These are phyloP conservation scores for Catharus bicknelli DNA, from an alignment of 2,113 vertebrate species.

Conservation along the genomic window DNA sequence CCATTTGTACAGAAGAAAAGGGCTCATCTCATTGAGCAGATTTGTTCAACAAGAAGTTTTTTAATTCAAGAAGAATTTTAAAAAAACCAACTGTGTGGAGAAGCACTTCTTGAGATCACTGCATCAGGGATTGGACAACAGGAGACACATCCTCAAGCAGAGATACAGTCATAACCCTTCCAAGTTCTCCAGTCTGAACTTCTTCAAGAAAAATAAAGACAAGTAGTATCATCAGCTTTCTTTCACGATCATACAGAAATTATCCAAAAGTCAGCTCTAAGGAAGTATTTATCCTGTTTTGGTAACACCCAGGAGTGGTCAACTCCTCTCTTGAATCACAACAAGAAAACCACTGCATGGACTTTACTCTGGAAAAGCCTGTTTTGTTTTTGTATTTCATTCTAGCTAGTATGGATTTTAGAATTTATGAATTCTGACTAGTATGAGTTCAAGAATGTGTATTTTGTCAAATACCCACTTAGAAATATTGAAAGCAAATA, in stretches of 20 bases:
- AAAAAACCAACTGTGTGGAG: not conserved
- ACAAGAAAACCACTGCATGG: rapidly evolving
- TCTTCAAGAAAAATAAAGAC: not conserved
- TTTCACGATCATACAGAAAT: not conserved
- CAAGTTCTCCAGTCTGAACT: not conserved
- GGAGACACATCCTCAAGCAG: not conserved
- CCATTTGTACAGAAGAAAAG: not conserved
- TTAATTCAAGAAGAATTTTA: not conserved
- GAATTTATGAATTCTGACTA: not conserved
- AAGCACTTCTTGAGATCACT: not conserved
- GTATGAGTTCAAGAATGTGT: not conserved
- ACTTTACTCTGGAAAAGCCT: not conserved
- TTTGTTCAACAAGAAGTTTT: not conserved
- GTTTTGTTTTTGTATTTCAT: not conserved
- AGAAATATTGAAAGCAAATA: not conserved
- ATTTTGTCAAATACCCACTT: not conserved
- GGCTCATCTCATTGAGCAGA: not conserved
- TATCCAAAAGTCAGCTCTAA: not conserved
- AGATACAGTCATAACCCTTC: not conserved
- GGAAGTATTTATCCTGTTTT: not conserved
- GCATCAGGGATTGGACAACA: not conserved
- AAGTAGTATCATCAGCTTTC: not conserved
- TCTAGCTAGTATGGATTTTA: not conserved
- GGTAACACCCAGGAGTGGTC: not conserved
- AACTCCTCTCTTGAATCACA: not conserved